phyloP scores from a whole-genome alignment of 1,140 invertebrate species.

The Caerostris darwini region DNA sequence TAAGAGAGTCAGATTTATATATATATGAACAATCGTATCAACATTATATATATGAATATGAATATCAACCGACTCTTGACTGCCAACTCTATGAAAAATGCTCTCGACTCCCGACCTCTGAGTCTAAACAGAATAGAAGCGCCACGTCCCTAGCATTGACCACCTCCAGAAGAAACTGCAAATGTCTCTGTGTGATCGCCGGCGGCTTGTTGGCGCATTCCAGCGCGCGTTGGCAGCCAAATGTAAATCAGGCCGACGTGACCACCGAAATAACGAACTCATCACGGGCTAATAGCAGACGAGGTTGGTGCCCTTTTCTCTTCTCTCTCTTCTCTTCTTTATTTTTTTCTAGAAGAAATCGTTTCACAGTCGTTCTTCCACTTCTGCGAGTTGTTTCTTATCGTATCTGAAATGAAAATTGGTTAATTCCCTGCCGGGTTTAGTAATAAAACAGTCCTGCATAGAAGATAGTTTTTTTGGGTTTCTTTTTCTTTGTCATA shows the following conservation, averaged over 20 bases:
- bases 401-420: no score
- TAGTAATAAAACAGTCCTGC: no score
- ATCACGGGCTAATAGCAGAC: not conserved
- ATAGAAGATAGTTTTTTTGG: no score
- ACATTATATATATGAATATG: no score
- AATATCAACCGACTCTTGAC: not conserved
- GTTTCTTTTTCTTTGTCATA: no score
- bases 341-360: not conserved
- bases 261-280: not conserved
- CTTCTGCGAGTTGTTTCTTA: no score
- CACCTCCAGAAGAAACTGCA: not conserved
- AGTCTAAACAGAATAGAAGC: not conserved
- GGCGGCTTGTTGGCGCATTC: not conserved
- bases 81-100: not conserved
- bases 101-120: not conserved
- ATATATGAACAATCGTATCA: no score
- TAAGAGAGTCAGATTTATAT: no score
- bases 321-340: not conserved
- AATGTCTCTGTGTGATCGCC: not conserved
- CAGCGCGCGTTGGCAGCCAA: not conserved
- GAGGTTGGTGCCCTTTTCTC: not conserved
- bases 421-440: no score
- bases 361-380: not conserved
- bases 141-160: not conserved
- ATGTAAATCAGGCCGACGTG: slow-evolving; percentile 31